These are phyloP conservation scores for Adelges cooleyi DNA, from an alignment of 1,140 invertebrate genomes.

Conservation along the genomic window DNA sequence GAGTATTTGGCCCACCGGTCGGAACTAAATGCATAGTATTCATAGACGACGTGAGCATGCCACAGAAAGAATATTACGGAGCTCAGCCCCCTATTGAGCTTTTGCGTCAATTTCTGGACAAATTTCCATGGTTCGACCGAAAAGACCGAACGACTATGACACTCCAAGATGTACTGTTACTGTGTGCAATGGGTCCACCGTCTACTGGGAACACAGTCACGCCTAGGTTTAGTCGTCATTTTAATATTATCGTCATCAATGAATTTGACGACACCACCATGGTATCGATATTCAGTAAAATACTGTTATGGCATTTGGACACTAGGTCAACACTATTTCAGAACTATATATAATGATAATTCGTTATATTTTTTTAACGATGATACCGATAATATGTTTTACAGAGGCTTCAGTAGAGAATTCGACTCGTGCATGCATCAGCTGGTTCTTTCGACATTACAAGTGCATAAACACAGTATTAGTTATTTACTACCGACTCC, in stretches of 20 bases:
- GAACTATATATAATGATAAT: too few species aligned
- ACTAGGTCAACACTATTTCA: conserved; percentile 56
- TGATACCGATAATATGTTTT: conserved; percentile 29
- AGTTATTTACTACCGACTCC: conserved; percentile 76
- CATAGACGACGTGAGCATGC: conserved; percentile 91
- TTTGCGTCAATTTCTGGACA: conserved; percentile 78
- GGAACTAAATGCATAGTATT: conserved; percentile 83
- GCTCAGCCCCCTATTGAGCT: conserved; percentile 88
- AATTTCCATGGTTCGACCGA: conserved; percentile 84
- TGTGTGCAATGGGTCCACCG: conserved; percentile 69
- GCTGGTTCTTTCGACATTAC: conserved; percentile 72
- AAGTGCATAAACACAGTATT: conserved; percentile 75
- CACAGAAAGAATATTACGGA: conserved; percentile 71
- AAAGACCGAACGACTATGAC: conserved; percentile 74
- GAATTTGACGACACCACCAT: conserved; percentile 80
- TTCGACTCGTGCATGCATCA: conserved; percentile 88
- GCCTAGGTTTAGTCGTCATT: conserved; percentile 77
- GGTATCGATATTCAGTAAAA: conserved; percentile 76
- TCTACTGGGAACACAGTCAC: conserved; percentile 75
- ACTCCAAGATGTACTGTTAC: conserved; percentile 74
- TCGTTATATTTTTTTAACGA: neutral
- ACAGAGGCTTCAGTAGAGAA: conserved; percentile 84
- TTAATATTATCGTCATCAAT: conserved; percentile 78
- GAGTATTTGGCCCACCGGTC: conserved; percentile 83
- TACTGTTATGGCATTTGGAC: conserved; percentile 89